Evolutionary conservation across 1,140 invertebrate species (phyloP).

Genomic region (Planococcus citri): DNA sequence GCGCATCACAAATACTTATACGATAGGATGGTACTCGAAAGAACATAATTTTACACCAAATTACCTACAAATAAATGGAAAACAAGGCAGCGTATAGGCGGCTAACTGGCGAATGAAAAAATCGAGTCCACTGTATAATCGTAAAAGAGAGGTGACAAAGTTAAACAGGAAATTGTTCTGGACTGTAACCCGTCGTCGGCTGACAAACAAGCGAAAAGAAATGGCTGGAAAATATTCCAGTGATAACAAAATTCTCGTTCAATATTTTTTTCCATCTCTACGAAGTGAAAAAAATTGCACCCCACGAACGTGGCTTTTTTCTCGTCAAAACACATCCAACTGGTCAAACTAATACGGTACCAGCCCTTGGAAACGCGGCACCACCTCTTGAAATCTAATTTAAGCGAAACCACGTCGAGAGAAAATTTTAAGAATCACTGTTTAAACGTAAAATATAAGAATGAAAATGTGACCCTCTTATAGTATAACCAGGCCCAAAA

Average conservation of each 20-base stretch:
- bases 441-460: background rate
- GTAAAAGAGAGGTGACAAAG: background rate
- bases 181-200: background rate
- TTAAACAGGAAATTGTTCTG: background rate
- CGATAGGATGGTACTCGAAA: too few relatives aligned
- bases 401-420: background rate
- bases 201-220: background rate
- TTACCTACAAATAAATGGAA: too few relatives aligned
- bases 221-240: background rate
- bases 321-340: background rate
- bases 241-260: background rate
- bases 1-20: too few relatives aligned
- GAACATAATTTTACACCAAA: too few relatives aligned
- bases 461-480: constrained; percentile 7
- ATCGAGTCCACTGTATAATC: background rate
- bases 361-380: background rate
- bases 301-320: background rate
- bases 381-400: background rate
- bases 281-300: background rate
- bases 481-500: constrained; percentile 10
- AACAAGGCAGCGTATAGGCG: too few relatives aligned
- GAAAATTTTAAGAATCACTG: constrained; percentile 11
- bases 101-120: too few relatives aligned
- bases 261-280: background rate
- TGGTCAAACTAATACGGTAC: background rate